Percentiles rank a stretch among this genome's conserved stretches.
These are phyloP conservation scores for Syrphus vitripennis DNA, from an alignment of 2,888 invertebrate species.

Conservation along the genomic window DNA sequence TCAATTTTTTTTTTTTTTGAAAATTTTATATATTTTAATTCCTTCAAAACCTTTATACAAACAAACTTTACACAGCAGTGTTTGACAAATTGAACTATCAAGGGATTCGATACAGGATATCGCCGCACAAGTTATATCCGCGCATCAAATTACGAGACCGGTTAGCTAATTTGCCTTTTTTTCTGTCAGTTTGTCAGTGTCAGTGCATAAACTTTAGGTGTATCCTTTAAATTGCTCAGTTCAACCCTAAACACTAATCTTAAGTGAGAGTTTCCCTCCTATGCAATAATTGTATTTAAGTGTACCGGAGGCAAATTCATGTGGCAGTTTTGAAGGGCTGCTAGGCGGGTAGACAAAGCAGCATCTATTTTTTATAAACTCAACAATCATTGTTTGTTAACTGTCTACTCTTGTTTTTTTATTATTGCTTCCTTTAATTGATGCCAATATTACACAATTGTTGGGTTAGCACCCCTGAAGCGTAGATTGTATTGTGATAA, in stretches of 20 bases:
- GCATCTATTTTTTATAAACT: conserved; percentile 21
- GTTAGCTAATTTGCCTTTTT: conserved; percentile 72
- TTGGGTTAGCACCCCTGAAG: conserved; percentile 42
- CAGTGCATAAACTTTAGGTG: background rate
- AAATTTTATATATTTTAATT: too few species aligned
- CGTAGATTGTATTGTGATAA: conserved; percentile 18
- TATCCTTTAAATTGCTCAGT: conserved; percentile 24
- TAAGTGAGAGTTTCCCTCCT: conserved; percentile 12
- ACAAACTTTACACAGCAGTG: background rate
- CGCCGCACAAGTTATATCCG: conserved; percentile 28
- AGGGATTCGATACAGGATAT: conserved; percentile 48
- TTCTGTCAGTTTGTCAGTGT: conserved; percentile 29
- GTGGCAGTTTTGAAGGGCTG: background rate
- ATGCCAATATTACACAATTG: conserved; percentile 48
- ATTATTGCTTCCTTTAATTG: conserved; percentile 50
- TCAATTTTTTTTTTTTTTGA: too few species aligned
- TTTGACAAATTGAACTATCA: conserved; percentile 61
- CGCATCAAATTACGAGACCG: conserved; percentile 66
- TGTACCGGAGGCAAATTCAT: conserved; percentile 19
- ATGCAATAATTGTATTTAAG: conserved; percentile 26
- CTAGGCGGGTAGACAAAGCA: background rate
- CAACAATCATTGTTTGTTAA: conserved; percentile 58
- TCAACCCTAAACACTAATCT: conserved; percentile 30
- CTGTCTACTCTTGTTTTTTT: conserved; percentile 51
- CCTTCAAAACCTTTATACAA: too few species aligned